phyloP scores from a whole-genome alignment of 2,113 vertebrate species.

The Sakesphorus luctuosus region DNA sequence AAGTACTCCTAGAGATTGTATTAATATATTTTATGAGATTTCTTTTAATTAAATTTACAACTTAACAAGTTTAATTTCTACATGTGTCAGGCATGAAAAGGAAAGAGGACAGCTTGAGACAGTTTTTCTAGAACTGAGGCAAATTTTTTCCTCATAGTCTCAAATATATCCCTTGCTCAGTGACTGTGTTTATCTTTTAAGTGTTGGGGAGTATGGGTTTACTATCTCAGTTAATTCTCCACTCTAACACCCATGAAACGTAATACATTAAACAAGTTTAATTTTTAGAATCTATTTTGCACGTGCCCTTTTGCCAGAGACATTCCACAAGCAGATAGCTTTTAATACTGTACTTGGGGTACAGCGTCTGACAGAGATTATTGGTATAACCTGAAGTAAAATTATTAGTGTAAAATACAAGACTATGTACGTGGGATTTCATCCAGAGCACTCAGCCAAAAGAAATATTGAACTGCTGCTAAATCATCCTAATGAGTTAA shows the following conservation, averaged over 20 bases:
- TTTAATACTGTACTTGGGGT: background rate
- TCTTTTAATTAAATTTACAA: slow-evolving; percentile 40
- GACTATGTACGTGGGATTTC: slow-evolving; percentile 24
- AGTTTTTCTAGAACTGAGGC: background rate
- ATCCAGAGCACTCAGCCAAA: slow-evolving; percentile 48
- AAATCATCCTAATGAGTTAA: slow-evolving; percentile 47
- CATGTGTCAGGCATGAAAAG: background rate
- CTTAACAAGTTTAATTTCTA: slow-evolving; percentile 35
- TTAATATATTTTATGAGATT: background rate
- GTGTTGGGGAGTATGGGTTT: background rate
- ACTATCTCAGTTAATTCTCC: background rate
- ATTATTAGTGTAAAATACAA: slow-evolving; percentile 10
- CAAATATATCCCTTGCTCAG: background rate
- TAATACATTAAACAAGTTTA: slow-evolving; percentile 29
- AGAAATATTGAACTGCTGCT: background rate
- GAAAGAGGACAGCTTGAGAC: background rate
- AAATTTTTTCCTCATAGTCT: background rate
- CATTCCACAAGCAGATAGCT: background rate
- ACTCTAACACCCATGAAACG: background rate
- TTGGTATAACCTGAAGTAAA: slow-evolving; percentile 29
- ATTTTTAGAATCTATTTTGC: slow-evolving; percentile 34
- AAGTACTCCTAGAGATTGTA: background rate
- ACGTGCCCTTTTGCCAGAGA: background rate
- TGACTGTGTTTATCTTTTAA: background rate
- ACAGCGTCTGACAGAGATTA: background rate